Conservation (phyloP, 2,113 vertebrate genomes). For the Cheilinus undulatus region DNA sequence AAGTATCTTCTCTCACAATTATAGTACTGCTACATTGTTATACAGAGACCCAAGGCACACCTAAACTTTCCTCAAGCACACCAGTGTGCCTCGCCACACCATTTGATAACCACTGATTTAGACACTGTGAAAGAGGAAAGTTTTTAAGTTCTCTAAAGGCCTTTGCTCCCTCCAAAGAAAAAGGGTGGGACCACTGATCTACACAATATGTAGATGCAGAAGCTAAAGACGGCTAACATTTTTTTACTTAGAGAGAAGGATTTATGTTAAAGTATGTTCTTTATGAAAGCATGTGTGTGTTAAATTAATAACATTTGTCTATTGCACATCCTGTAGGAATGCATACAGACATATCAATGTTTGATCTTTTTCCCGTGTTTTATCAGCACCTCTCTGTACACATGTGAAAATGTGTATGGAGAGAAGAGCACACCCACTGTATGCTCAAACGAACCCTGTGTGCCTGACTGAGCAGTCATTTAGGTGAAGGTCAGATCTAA, state of each 20-base stretch:
- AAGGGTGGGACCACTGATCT: too few species aligned
- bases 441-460: conserved; percentile 27
- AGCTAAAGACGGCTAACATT: conserved; percentile 21
- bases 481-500: conserved; percentile 81
- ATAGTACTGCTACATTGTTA: too few species aligned
- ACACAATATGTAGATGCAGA: too few species aligned
- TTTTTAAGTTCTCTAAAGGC: too few species aligned
- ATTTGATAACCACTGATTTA: too few species aligned
- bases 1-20: too few species aligned
- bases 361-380: conserved; percentile 37
- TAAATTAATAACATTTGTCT: conserved; percentile 71
- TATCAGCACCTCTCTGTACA: conserved; percentile 28
- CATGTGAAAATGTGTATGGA: conserved; percentile 23
- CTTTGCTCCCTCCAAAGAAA: too few species aligned
- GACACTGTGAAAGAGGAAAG: too few species aligned
- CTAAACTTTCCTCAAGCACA: too few species aligned
- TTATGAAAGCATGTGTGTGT: conserved; percentile 13
- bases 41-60: too few species aligned
- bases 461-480: conserved; percentile 65
- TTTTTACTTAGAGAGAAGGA: conserved; percentile 24
- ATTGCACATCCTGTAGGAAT: conserved; percentile 67
- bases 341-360: conserved; percentile 53
- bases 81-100: too few species aligned
- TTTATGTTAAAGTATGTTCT: conserved; percentile 15
- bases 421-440: conserved; percentile 29